Conservation (phyloP, 1,140 invertebrate species). For the Lerema accius region DNA sequence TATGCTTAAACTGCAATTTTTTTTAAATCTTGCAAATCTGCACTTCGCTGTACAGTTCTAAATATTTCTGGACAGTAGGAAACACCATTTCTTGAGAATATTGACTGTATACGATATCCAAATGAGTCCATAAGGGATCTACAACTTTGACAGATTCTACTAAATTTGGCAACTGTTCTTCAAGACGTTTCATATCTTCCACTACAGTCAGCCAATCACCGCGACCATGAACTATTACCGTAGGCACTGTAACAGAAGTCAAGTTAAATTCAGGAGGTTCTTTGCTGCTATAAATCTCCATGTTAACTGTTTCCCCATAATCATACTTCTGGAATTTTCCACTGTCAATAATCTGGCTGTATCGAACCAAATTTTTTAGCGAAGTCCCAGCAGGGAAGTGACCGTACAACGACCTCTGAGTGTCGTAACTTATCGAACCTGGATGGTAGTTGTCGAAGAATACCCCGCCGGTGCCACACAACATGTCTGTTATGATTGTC, state of each 20-base stretch:
- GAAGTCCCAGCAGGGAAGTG: conserved; percentile 29
- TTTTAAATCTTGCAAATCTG: too few relatives aligned
- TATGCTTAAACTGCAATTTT: too few relatives aligned
- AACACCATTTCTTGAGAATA: conserved; percentile 12
- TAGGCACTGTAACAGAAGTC: conserved; percentile 4
- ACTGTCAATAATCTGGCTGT: conserved; percentile 12
- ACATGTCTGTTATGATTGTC: not conserved
- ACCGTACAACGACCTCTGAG: conserved; percentile 2
- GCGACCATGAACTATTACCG: conserved; percentile 9
- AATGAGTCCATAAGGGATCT: conserved; percentile 26
- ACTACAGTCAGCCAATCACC: conserved; percentile 14
- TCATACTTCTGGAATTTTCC: conserved; percentile 36
- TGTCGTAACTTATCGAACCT: conserved; percentile 23
- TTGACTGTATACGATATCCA: conserved; percentile 34
- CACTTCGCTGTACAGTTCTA: not conserved
- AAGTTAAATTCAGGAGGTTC: conserved; percentile 28
- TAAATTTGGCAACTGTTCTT: conserved; percentile 18
- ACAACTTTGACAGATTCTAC: conserved; percentile 8
- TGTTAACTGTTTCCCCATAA: conserved; percentile 17
- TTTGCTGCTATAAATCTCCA: conserved; percentile 19
- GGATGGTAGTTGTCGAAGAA: conserved; percentile 17
- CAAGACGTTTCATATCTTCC: conserved; percentile 13
- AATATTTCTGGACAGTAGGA: conserved; percentile 18
- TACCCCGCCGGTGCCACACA: not conserved
- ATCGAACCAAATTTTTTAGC: conserved; percentile 17